Evolutionary conservation across 2,797 vertebrate species (phyloP).

Genomic region (Rhincodon typus): DNA sequence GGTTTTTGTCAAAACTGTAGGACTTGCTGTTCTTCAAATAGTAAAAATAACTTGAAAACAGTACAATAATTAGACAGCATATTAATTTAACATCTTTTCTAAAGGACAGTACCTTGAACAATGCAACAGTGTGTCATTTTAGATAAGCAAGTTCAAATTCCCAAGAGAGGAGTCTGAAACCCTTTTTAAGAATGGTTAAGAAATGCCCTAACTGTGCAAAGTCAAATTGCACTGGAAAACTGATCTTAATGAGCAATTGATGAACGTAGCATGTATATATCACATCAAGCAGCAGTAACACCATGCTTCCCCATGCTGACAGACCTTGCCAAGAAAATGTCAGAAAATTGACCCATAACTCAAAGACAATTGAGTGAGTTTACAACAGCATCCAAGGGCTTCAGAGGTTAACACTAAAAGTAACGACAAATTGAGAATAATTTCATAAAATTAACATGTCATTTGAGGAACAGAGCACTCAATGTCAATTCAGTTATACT

Average conservation of each 20-base stretch:
- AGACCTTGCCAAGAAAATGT: background rate
- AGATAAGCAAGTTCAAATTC: background rate
- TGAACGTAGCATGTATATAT: background rate
- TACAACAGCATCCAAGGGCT: background rate
- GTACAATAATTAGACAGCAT: background rate
- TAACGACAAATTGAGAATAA: background rate
- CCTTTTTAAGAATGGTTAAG: background rate
- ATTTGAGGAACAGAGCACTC: background rate
- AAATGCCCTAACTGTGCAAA: background rate
- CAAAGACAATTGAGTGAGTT: background rate
- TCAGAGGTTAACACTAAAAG: background rate
- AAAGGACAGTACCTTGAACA: background rate
- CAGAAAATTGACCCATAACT: background rate
- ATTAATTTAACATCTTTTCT: background rate
- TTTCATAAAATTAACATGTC: conserved; percentile 6
- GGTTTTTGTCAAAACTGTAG: background rate
- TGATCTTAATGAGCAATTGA: background rate
- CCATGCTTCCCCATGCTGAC: background rate
- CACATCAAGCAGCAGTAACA: background rate
- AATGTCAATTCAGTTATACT: background rate
- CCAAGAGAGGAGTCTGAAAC: background rate
- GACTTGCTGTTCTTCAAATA: background rate
- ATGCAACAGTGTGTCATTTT: background rate
- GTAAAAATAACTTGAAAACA: background rate
- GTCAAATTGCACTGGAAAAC: background rate